These are phyloP conservation scores for Patiria miniata DNA, from an alignment of 35 echinoderm and acorn worm genomes.

Conservation along the genomic window DNA sequence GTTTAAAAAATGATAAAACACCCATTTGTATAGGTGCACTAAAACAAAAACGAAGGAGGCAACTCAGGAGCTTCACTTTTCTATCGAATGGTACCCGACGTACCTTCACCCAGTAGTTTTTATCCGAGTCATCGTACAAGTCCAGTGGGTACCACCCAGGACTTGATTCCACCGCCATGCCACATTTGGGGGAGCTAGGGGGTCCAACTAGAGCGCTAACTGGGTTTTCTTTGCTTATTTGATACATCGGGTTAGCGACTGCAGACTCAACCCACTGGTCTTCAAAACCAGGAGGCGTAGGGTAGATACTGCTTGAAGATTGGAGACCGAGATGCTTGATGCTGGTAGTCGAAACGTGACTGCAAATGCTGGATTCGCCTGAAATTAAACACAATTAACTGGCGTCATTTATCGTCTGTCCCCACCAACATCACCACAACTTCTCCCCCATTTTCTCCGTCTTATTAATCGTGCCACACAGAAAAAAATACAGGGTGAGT, in stretches of 20 bases:
- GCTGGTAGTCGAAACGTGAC: neutral
- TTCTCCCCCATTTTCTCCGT: too few relatives aligned
- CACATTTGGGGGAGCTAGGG: constrained; percentile 8
- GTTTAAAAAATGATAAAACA: neutral
- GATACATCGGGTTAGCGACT: constrained; percentile 55
- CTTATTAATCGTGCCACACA: too few relatives aligned
- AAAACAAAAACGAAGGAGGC: too few relatives aligned
- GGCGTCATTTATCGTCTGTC: too few relatives aligned
- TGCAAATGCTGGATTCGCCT: constrained; percentile 9
- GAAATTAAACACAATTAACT: neutral
- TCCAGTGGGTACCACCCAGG: neutral
- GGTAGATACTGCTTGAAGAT: constrained; percentile 26
- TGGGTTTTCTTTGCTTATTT: constrained; percentile 47
- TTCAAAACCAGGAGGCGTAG: constrained; percentile 58
- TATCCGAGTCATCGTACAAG: neutral
- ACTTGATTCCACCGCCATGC: neutral
- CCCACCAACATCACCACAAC: too few relatives aligned
- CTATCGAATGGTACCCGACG: too few relatives aligned
- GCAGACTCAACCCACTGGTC: constrained; percentile 90
- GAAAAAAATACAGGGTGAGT: too few relatives aligned
- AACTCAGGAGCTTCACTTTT: too few relatives aligned
- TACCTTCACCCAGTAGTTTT: neutral
- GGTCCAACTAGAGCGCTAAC: constrained; percentile 37
- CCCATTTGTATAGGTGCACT: too few relatives aligned
- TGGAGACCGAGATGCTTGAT: neutral